phyloP scores from a whole-genome alignment of 2,797 vertebrate genomes.

The Streptopelia turtur region DNA sequence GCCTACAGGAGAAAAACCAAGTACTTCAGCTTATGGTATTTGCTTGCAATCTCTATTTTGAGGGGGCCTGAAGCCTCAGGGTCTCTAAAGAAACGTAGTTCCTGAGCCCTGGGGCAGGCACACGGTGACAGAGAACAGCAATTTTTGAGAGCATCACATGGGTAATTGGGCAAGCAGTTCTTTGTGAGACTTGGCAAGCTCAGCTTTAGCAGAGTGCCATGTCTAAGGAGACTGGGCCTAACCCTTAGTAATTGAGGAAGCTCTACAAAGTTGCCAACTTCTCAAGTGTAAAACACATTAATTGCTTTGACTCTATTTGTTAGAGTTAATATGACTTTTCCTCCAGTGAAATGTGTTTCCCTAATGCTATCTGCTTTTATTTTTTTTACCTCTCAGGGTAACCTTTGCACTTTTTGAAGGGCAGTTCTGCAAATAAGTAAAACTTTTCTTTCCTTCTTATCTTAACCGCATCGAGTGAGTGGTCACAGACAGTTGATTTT shows the following conservation, averaged over 20 bases:
- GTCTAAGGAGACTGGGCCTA: not conserved
- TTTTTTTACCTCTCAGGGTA: not conserved
- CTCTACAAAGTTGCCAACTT: not conserved
- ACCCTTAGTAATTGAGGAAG: not conserved
- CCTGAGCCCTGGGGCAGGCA: not conserved
- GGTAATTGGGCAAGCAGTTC: not conserved
- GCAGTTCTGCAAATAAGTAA: not conserved
- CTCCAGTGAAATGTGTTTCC: not conserved
- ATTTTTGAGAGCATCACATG: not conserved
- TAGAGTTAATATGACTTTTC: not conserved
- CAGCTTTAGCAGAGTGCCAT: not conserved
- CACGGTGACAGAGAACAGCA: fast-evolving
- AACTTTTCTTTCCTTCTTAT: not conserved
- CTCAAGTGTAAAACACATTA: not conserved
- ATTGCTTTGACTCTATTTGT: not conserved
- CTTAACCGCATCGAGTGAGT: not conserved
- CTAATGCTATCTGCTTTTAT: not conserved
- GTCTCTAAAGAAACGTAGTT: not conserved
- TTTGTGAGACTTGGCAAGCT: not conserved
- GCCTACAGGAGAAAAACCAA: conserved; percentile 79
- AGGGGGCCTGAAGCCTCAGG: not conserved
- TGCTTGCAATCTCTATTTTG: not conserved
- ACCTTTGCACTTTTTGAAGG: not conserved
- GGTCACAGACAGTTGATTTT: not conserved
- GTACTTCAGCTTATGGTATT: not conserved